phyloP scores from a whole-genome alignment of 2,113 vertebrate genomes.

The Amazona guildingii region DNA sequence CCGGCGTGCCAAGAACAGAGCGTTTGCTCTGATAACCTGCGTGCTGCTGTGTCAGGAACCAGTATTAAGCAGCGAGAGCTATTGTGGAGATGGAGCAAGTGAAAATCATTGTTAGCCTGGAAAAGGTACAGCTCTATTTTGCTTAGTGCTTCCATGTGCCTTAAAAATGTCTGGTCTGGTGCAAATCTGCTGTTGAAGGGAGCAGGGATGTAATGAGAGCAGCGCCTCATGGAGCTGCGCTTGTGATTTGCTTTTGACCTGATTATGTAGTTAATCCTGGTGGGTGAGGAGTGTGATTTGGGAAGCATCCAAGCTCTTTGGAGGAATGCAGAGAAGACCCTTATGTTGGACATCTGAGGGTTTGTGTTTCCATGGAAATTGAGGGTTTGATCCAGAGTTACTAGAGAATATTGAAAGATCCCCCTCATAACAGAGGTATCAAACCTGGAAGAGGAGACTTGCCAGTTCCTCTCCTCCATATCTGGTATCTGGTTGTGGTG shows the following conservation, averaged over 20 bases:
- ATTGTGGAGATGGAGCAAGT: not conserved
- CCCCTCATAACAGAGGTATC: not conserved
- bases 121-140: not conserved
- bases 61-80: not conserved
- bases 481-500: not conserved
- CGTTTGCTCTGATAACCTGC: not conserved
- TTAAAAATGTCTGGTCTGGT: not conserved
- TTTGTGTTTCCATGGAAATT: not conserved
- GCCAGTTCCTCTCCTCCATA: accelerated
- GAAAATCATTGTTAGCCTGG: not conserved
- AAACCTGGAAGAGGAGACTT: not conserved
- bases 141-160: not conserved
- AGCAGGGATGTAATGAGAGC: not conserved
- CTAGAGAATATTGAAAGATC: not conserved
- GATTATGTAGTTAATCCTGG: not conserved
- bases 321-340: not conserved
- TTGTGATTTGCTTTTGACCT: not conserved
- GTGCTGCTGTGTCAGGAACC: not conserved
- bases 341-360: not conserved
- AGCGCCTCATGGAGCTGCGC: not conserved
- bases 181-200: not conserved
- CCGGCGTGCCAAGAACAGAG: not conserved
- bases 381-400: not conserved
- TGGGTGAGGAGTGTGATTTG: not conserved
- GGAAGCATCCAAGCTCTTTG: not conserved